Evolutionary conservation across 2,888 invertebrate genomes (phyloP), one percentile per base, ranked within the genome.

Genomic region (Orthosia gothica): DNA sequence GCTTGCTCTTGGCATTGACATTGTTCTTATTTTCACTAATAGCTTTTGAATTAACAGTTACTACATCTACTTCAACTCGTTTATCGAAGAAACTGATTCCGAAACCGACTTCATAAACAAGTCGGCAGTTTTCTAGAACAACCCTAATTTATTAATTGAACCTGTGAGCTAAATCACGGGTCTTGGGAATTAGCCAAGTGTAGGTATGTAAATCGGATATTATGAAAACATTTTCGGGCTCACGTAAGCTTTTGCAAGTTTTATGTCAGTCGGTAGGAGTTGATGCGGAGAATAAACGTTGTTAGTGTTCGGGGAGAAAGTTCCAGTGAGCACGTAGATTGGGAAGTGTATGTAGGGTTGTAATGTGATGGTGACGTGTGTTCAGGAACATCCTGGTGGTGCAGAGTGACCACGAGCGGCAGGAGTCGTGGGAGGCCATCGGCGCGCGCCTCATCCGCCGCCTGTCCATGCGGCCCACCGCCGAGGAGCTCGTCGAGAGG

Each of bases 401-500:
- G 90, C 98, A 99, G 94, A 98, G 98, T 89, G 99, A 99, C 91
- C 98, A 98, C 97, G 99, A 99, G 96, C 97, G 99, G 87, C 98
- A 98, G 93, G 98, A 99, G 95, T 98, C 98, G 90, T 99, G 99
- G 97, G 99, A 99, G 95, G 99, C 99, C 79, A 99, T 99, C 92
- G 99, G 99, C 70, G 99, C 99, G 85, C 98, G 99, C 89, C 97
- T 99, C 88, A 99, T 99, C 91, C 97, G 99, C 93, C 98, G 99
- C 90, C 97, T 99, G 91, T 99, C 99, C 95, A 99, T 99, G 98
- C 97, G 99, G 91, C 99, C 99, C 87, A 99, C 99, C 64, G 98
- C 99, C 84, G 99, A 99, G 94, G 99, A 99, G 95, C 97, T 99
- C 85, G 99, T 99, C 94, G 99, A 99, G 94, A 97, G 99, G 90